Evolutionary conservation across 2,888 invertebrate species (phyloP).

Genomic region (Eupithecia insigniata): DNA sequence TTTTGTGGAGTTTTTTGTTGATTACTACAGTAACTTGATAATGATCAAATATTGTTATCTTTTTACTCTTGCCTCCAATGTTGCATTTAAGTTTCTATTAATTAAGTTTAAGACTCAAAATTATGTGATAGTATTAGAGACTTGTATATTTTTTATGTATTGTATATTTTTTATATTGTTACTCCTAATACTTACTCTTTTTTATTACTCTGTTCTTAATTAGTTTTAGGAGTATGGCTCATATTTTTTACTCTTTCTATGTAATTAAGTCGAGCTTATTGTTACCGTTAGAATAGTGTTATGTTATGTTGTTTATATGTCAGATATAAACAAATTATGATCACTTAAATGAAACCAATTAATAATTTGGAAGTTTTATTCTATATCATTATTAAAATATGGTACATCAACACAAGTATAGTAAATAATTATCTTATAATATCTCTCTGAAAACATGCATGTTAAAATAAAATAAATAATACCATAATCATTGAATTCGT

Average conservation of each 20-base stretch:
- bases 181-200: constrained; percentile 19
- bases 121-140: constrained; percentile 28
- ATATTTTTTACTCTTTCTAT: constrained; percentile 26
- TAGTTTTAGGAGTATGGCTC: constrained; percentile 23
- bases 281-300: constrained; percentile 26
- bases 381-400: constrained; percentile 16
- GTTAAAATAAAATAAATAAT: neutral
- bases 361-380: constrained; percentile 18
- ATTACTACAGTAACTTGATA: neutral
- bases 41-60: neutral
- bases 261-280: constrained; percentile 32
- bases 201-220: constrained; percentile 16
- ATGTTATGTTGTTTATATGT: constrained; percentile 1
- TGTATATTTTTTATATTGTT: constrained; percentile 27
- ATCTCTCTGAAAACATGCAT: constrained; percentile 9
- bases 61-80: neutral
- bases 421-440: neutral
- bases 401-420: neutral
- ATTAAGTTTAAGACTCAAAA: constrained; percentile 21
- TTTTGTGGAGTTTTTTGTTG: neutral
- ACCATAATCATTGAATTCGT: constrained; percentile 10
- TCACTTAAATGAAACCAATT: constrained; percentile 41
- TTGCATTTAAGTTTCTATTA: constrained; percentile 15
- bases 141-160: constrained; percentile 30
- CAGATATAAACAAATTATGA: neutral